Conservation (phyloP, 1,140 invertebrate genomes). For the Thaumetopoea pityocampa region DNA sequence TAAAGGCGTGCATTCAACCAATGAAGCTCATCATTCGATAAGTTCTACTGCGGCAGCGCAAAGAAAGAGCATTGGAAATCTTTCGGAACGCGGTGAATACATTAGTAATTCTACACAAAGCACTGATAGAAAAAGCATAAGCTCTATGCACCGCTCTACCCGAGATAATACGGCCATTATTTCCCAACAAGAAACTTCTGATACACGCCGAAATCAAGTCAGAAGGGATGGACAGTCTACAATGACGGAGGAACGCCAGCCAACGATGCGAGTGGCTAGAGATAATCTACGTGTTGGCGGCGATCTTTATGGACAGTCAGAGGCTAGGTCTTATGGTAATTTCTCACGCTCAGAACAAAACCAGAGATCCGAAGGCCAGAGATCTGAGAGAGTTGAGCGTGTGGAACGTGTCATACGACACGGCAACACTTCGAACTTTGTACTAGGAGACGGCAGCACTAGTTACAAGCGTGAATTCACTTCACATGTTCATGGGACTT, state of each 20-base stretch:
- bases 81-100: slow-evolving; percentile 83
- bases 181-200: slow-evolving; percentile 66
- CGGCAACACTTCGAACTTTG: slow-evolving; percentile 84
- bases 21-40: slow-evolving; percentile 80
- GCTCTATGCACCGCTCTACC: slow-evolving; percentile 82
- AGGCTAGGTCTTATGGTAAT: slow-evolving; percentile 79
- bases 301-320: slow-evolving; percentile 81
- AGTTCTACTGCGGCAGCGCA: slow-evolving; percentile 87
- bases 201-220: slow-evolving; percentile 54
- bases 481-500: slow-evolving; percentile 82
- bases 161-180: slow-evolving; percentile 68
- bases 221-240: slow-evolving; percentile 68
- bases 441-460: slow-evolving; percentile 80
- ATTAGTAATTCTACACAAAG: slow-evolving; percentile 80
- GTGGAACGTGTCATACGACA: slow-evolving; percentile 75
- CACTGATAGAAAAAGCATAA: slow-evolving; percentile 84
- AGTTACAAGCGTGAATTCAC: slow-evolving; percentile 88
- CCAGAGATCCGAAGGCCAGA: slow-evolving; percentile 66
- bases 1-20: slow-evolving; percentile 78
- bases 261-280: slow-evolving; percentile 75
- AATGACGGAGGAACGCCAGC: slow-evolving; percentile 71
- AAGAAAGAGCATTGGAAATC: slow-evolving; percentile 85
- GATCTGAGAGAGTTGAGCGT: slow-evolving; percentile 62
- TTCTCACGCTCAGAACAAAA: slow-evolving; percentile 75
- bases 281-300: slow-evolving; percentile 83